Conservation (phyloP, 1,140 invertebrate genomes). For the Araneus ventricosus region DNA sequence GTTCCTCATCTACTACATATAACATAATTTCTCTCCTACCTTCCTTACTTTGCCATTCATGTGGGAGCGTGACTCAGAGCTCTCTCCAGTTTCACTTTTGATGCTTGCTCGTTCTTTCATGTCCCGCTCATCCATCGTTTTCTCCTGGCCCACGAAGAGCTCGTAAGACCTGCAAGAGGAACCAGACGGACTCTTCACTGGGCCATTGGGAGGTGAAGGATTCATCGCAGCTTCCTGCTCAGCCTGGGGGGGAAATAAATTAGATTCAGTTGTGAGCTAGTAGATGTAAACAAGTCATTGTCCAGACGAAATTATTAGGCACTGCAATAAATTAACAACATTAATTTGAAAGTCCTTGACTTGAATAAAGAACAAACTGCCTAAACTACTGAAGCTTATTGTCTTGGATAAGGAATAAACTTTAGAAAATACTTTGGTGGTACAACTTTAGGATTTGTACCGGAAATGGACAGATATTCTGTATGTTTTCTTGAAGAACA, state of each 20-base stretch:
- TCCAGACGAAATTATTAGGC: too few relatives aligned
- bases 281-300: too few relatives aligned
- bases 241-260: constrained; percentile 58
- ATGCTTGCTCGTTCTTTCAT: constrained; percentile 94
- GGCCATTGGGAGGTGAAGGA: constrained; percentile 79
- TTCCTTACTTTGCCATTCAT: constrained; percentile 86
- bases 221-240: constrained; percentile 79
- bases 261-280: too few relatives aligned
- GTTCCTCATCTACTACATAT: constrained; percentile 74
- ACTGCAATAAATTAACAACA: too few relatives aligned
- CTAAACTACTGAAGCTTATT: too few relatives aligned
- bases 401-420: too few relatives aligned
- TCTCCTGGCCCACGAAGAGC: constrained; percentile 86
- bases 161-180: constrained; percentile 95
- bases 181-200: constrained; percentile 91
- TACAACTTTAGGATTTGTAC: too few relatives aligned
- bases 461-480: too few relatives aligned
- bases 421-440: too few relatives aligned
- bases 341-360: too few relatives aligned
- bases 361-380: too few relatives aligned
- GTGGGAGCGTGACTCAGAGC: constrained; percentile 64
- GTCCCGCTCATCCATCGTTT: constrained; percentile 86
- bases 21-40: constrained; percentile 84
- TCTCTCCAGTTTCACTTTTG: constrained; percentile 89
- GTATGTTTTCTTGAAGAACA: too few relatives aligned